These are phyloP conservation scores for Lontra canadensis DNA, from an alignment of 2,113 vertebrate species.

Conservation along the genomic window DNA sequence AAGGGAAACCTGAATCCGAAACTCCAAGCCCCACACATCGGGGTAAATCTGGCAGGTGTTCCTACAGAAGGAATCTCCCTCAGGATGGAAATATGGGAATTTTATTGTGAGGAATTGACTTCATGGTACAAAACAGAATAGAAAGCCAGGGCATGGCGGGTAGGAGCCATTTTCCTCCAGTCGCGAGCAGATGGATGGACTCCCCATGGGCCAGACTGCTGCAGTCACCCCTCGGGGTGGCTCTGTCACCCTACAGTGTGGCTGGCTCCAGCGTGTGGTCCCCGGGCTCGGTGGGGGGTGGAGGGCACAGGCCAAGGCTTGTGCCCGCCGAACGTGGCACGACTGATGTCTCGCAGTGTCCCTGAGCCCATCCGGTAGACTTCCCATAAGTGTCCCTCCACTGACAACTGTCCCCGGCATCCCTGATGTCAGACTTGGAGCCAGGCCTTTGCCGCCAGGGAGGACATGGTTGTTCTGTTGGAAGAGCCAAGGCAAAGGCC, in stretches of 20 bases:
- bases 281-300: accelerated
- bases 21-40: accelerated
- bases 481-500: accelerated
- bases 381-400: background rate
- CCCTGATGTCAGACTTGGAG: background rate
- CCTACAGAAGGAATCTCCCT: background rate
- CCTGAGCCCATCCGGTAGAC: background rate
- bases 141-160: background rate
- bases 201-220: no score
- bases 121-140: background rate
- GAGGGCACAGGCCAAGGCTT: accelerated
- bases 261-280: background rate
- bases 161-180: background rate
- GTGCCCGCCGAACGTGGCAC: accelerated
- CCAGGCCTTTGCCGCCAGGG: accelerated
- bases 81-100: no score
- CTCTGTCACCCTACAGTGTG: background rate
- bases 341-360: accelerated
- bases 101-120: no score
- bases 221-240: background rate
- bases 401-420: accelerated
- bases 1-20: background rate
- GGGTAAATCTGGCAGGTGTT: no score
- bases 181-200: background rate
- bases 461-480: accelerated